Conservation (phyloP, 2,888 invertebrate species). For the Lithophane leautieri region DNA sequence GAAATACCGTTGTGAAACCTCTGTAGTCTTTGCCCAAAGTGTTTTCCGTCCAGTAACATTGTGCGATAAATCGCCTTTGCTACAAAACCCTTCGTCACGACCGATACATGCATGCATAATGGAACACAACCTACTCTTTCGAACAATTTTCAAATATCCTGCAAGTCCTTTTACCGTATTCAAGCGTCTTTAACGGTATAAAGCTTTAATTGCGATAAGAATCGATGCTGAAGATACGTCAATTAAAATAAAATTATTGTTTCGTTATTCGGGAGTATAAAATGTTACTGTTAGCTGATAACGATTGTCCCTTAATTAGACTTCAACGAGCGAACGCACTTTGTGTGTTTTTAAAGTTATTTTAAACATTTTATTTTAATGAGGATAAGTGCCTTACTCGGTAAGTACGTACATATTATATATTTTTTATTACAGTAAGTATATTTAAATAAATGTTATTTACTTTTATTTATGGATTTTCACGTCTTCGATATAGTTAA, state of each 20-base stretch:
- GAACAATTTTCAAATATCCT: conserved; percentile 46
- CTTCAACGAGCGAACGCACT: conserved; percentile 61
- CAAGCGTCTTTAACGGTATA: conserved; percentile 18
- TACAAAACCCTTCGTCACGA: conserved; percentile 73
- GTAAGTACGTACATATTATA: neutral
- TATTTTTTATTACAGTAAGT: neutral
- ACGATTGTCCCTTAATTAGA: conserved; percentile 57
- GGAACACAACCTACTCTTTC: conserved; percentile 54
- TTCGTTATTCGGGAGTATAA: neutral
- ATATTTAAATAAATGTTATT: neutral
- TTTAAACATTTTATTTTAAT: neutral
- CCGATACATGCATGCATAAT: conserved; percentile 70
- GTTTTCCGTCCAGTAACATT: conserved; percentile 51
- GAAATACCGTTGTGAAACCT: conserved; percentile 32
- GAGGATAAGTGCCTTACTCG: neutral
- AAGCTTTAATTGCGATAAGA: conserved; percentile 33
- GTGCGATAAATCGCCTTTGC: conserved; percentile 57
- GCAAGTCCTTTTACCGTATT: conserved; percentile 21
- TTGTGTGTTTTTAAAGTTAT: neutral
- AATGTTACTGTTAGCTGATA: conserved; percentile 22
- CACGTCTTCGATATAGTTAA: neutral
- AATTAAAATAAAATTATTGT: conserved; percentile 23
- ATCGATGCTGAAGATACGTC: conserved; percentile 11
- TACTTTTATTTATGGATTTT: conserved; percentile 3
- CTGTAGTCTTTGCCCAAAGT: conserved; percentile 30